These are phyloP conservation scores for Trichonephila clavipes DNA, from an alignment of 1,140 invertebrate genomes.

Conservation along the genomic window DNA sequence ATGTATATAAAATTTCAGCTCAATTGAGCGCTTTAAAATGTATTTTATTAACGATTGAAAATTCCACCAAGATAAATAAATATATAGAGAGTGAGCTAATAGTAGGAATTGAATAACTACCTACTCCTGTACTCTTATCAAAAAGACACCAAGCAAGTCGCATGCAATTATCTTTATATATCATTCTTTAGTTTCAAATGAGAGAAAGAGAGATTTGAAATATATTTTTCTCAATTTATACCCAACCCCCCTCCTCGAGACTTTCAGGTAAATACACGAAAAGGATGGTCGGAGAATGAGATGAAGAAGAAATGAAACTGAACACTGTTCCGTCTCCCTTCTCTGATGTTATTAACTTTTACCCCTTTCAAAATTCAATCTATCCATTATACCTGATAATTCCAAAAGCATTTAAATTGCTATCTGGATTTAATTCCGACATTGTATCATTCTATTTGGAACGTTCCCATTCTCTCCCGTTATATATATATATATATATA, in stretches of 20 bases:
- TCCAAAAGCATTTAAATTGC: slow-evolving; percentile 3
- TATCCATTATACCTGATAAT: slow-evolving; percentile 21
- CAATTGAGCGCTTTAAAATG: too few species aligned
- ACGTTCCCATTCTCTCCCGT: not conserved
- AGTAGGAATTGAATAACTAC: too few species aligned
- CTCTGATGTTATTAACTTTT: not conserved
- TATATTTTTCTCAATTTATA: not conserved
- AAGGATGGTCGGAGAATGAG: not conserved
- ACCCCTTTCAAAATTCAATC: not conserved
- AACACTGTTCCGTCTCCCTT: not conserved
- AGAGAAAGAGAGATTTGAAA: too few species aligned
- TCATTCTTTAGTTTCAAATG: too few species aligned
- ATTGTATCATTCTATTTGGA: not conserved
- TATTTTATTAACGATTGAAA: too few species aligned
- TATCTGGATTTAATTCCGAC: slow-evolving; percentile 1
- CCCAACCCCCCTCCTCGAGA: not conserved
- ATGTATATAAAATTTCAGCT: too few species aligned
- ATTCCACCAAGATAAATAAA: too few species aligned
- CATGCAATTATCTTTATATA: too few species aligned
- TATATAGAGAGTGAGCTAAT: too few species aligned
- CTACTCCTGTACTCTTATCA: too few species aligned
- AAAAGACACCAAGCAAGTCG: too few species aligned
- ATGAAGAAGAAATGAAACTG: not conserved
- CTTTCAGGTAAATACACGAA: not conserved
- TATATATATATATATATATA: too few species aligned